Percentiles rank a stretch among this genome's conserved stretches.
phyloP scores from a whole-genome alignment of 2,797 vertebrate species.

The Sebastes oblongus region DNA sequence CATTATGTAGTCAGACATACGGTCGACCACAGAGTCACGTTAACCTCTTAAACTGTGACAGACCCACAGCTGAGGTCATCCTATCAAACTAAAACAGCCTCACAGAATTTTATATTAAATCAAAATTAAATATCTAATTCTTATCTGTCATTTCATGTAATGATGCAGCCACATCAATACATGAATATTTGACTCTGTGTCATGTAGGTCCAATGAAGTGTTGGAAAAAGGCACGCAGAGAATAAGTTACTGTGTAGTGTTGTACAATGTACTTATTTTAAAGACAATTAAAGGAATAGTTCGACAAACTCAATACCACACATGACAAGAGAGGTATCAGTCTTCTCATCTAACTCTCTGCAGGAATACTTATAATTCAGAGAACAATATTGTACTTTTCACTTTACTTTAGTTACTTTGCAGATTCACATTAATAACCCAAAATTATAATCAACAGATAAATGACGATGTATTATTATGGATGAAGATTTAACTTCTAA shows the following conservation, averaged over 20 bases:
- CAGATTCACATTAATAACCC: not conserved
- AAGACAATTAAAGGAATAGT: not conserved
- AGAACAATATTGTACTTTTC: too few relatives aligned
- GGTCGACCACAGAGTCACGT: not conserved
- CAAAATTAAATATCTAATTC: too few relatives aligned
- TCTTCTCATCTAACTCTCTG: not conserved
- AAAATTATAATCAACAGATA: not conserved
- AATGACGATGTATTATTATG: not conserved
- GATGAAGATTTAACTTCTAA: too few relatives aligned
- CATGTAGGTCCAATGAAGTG: not conserved
- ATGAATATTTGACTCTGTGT: not conserved
- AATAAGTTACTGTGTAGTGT: not conserved
- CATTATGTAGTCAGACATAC: conserved; percentile 2
- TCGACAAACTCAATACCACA: not conserved
- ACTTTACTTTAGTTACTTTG: not conserved
- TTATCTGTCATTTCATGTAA: too few relatives aligned
- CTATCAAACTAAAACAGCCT: not conserved
- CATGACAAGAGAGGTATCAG: not conserved
- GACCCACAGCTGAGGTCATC: not conserved
- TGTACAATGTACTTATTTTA: not conserved
- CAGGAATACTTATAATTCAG: not conserved
- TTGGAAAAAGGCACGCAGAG: not conserved
- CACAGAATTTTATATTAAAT: not conserved
- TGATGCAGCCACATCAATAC: not conserved
- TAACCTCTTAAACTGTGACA: conserved; percentile 11